These are phyloP conservation scores for Baccha elongata DNA, from an alignment of 2,888 invertebrate genomes.

Conservation along the genomic window DNA sequence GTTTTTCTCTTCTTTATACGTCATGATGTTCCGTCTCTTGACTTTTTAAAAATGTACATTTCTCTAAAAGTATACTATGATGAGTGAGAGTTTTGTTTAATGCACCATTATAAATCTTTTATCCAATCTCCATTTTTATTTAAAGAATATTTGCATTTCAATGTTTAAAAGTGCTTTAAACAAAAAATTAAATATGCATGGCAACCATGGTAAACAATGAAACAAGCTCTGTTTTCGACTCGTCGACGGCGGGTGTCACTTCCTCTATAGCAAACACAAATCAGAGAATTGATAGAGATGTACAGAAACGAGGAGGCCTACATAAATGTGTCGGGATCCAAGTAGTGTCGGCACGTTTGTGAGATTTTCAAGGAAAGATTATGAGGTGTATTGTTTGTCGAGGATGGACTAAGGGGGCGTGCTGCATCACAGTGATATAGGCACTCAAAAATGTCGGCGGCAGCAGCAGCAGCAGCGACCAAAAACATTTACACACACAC, in stretches of 20 bases:
- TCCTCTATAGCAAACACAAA: conserved; percentile 31
- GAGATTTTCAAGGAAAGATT: conserved; percentile 70
- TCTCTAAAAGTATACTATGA: no score
- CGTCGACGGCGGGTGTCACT: background rate
- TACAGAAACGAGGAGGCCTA: conserved; percentile 17
- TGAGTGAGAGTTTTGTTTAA: no score
- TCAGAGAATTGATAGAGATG: conserved; percentile 21
- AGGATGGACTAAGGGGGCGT: conserved; percentile 39
- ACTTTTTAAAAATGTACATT: no score
- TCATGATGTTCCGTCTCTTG: no score
- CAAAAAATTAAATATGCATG: background rate
- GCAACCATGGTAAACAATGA: conserved; percentile 13
- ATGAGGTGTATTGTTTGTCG: conserved; percentile 65
- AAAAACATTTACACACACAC: background rate
- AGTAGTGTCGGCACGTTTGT: conserved; percentile 63
- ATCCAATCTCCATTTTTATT: no score
- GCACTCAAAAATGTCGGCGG: conserved; percentile 49
- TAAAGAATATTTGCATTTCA: no score
- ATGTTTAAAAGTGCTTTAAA: no score
- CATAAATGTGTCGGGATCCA: conserved; percentile 33
- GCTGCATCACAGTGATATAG: conserved; percentile 58
- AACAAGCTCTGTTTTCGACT: conserved; percentile 35
- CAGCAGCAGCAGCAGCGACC: background rate
- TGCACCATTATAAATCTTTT: no score
- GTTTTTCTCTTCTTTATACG: no score